Base-by-base conservation (phyloP, 2,797 vertebrate genomes). In the Acanthurus leucopareius region DNA sequence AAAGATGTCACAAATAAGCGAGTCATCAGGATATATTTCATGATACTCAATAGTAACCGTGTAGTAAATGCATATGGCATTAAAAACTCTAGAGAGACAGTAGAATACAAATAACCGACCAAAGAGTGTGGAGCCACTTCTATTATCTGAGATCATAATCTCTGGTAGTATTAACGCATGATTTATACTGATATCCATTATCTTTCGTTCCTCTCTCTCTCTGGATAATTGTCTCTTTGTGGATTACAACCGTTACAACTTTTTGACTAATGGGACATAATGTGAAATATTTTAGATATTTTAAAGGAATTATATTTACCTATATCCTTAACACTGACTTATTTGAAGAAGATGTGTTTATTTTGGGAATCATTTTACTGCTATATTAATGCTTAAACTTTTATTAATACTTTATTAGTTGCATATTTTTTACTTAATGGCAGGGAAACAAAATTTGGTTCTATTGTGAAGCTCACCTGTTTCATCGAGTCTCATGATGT, bases 401-500 rank as follows among this genome's bases (percentile, higher is more conserved):
- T 40, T 40, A 10, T 8, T 40, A 40, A 40, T 10, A 40, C 40
- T 8, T 40, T 10, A 10, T 40, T 40, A 8, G 40, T 8, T 2
- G 40, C 28, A 40, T 10, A 8, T 40, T 40, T 40, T 40, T 40
- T 10, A 40, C 10, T 40, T 40, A 40, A 40, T 32, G 4, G 28
- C 28, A 5, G 28, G 28, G 4, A 8, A 40, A 8, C 40, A 40
- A 40, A 40, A 19, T 28, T 9, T 49, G 16, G 28, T 5, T 9
- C 3, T 35, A 32, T 14, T 45, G 5, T 13, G 9, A 66, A 5
- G 20, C 19, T 79, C 86, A 98, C 98, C 98, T 56, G 98, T 99
- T 92, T 99, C 98, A 73, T 99, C 98, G 44, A 99, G 98, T 91
- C 98, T 97, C 97, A 99, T 97, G 89, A 99, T 99, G 91, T 99